Base-by-base conservation (phyloP, 2,797 vertebrate genomes). In the Pantherophis alleghaniensis region DNA sequence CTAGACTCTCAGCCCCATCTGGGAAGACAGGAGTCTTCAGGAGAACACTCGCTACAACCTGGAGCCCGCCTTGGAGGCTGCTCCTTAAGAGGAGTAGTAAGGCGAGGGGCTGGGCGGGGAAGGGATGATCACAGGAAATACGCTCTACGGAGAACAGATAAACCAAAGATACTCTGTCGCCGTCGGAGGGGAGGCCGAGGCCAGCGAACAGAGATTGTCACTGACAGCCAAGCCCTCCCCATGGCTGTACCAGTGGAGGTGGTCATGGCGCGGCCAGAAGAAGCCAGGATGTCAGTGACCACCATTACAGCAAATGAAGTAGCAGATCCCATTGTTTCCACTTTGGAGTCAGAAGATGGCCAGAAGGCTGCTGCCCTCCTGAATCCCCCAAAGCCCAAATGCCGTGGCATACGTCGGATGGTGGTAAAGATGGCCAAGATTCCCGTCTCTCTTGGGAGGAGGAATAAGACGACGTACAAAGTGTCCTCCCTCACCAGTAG, bases 401-500 rank as follows among this genome's bases (percentile, higher is more conserved):
- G 98, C 96, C 97, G 98, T 20, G 98, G 98, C 0, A 97, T 99
- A 90, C 98, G 99, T 95, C 99, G 97, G 96, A 99, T 99, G 98
- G 99, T 99, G 95, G 99, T 99, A 90, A 99, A 99, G 97, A 99
- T 99, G 96, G 99, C 99, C 93, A 99, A 99, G 95, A 99, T 99
- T 96, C 99, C 99, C 0, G 98, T 99, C 83, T 99, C 98, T 10
- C 97, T 99, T 69, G 99, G 99, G 91, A 98, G 99, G 42, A 97
- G 99, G 95, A 99, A 99, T 96, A 99, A 99, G 96, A 99, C 99
- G 96, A 99, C 99, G 57, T 99, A 99, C 97, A 99, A 99, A 96
- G 99, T 99, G 93, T 99, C 99, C 0, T 99, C 99, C 13, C 95
- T 99, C 96, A 98, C 94, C 96, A 98, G 98, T 96, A 98, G 97